These are phyloP conservation scores for Gambusia holbrooki DNA, from an alignment of 2,113 vertebrate species.

Conservation along the genomic window DNA sequence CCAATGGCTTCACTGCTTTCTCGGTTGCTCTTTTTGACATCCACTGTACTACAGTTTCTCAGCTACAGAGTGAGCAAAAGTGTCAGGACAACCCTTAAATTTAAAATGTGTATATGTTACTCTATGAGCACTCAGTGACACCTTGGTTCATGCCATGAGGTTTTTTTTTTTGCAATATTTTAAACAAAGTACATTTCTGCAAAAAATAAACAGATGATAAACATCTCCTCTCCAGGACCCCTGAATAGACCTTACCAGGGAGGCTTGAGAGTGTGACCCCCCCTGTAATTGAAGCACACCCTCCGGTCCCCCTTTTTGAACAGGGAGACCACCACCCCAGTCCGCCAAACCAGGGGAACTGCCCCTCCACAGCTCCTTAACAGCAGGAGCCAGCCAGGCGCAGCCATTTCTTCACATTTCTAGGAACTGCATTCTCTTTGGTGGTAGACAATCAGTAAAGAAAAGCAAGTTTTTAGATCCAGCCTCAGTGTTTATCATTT, in stretches of 20 bases:
- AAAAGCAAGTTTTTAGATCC: background rate
- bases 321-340: too few species aligned
- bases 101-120: background rate
- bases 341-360: too few species aligned
- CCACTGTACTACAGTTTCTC: too few species aligned
- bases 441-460: constrained; percentile 11
- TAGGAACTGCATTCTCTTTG: constrained; percentile 25
- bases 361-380: constrained; percentile 17
- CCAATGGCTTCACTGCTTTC: too few species aligned
- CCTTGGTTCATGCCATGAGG: background rate
- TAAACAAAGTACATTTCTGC: background rate
- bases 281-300: too few species aligned
- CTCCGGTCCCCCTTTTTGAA: too few species aligned
- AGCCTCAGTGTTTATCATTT: background rate
- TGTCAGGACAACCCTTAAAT: background rate
- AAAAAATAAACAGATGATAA: too few species aligned
- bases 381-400: constrained; percentile 22
- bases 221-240: too few species aligned
- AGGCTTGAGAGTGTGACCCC: too few species aligned
- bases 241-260: too few species aligned
- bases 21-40: too few species aligned
- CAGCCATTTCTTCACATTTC: constrained; percentile 30
- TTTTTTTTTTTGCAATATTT: background rate
- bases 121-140: background rate
- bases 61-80: background rate